phyloP scores from a whole-genome alignment of 2,888 invertebrate species.

The Drosophila bunnanda region DNA sequence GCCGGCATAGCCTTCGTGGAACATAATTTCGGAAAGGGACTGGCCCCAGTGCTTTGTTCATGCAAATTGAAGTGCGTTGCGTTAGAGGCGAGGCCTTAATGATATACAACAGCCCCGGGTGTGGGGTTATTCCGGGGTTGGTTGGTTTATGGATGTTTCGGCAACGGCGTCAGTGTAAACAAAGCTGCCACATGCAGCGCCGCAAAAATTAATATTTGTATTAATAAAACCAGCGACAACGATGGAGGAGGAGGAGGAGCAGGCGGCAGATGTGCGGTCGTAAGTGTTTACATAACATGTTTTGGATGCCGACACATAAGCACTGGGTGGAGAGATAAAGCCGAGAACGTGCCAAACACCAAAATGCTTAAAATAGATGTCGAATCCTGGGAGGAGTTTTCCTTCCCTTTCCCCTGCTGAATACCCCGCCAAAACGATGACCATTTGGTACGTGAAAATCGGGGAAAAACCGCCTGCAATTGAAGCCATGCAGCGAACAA shows the following conservation, averaged over 20 bases:
- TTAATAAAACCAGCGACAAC: slow-evolving; percentile 66
- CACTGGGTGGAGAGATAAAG: slow-evolving; percentile 51
- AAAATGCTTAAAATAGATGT: slow-evolving; percentile 58
- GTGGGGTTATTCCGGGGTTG: slow-evolving; percentile 13
- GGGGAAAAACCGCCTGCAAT: slow-evolving; percentile 45
- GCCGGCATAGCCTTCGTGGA: slow-evolving; percentile 1
- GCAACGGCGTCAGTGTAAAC: slow-evolving; percentile 75
- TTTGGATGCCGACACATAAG: slow-evolving; percentile 69
- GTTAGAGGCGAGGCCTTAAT: slow-evolving; percentile 55
- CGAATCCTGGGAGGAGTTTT: slow-evolving; percentile 14
- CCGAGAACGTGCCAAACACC: slow-evolving; percentile 71
- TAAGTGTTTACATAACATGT: slow-evolving; percentile 77
- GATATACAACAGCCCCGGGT: slow-evolving; percentile 66
- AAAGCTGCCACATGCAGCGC: slow-evolving; percentile 76
- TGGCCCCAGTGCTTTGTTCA: slow-evolving; percentile 68
- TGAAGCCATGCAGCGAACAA: slow-evolving; percentile 72
- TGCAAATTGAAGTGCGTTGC: slow-evolving; percentile 76
- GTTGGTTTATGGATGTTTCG: slow-evolving; percentile 15
- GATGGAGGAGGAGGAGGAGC: not conserved
- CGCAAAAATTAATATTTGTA: slow-evolving; percentile 80
- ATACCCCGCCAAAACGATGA: slow-evolving; percentile 36
- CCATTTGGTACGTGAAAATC: slow-evolving; percentile 19
- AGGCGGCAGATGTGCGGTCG: slow-evolving; percentile 73
- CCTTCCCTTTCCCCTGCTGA: not conserved
- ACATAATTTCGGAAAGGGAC: slow-evolving; percentile 47